phyloP scores from a whole-genome alignment of 1,140 invertebrate species.

The Solenopsis fugax region DNA sequence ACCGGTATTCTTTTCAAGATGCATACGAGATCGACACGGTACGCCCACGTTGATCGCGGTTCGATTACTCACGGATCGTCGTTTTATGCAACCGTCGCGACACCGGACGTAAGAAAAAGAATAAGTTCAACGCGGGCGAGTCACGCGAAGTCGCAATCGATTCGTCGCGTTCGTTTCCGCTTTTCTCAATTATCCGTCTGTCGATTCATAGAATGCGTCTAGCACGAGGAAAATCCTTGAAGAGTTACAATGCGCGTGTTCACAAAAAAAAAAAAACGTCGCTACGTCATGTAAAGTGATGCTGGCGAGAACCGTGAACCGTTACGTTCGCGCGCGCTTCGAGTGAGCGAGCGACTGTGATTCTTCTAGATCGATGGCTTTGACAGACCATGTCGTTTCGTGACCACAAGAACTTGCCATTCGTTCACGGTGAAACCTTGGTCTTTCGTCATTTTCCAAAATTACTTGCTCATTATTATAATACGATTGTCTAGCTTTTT shows the following conservation, averaged over 20 bases:
- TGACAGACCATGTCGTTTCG: background rate
- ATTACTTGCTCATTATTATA: constrained; percentile 3
- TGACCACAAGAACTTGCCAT: background rate
- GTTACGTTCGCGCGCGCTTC: background rate
- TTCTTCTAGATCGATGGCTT: constrained; percentile 5
- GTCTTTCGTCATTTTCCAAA: background rate
- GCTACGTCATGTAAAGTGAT: background rate
- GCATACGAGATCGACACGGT: constrained; percentile 25
- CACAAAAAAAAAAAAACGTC: background rate
- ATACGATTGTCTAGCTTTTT: background rate
- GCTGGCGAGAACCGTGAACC: background rate
- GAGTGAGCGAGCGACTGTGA: background rate
- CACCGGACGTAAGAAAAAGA: background rate
- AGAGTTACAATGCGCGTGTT: too few relatives aligned
- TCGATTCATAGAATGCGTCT: background rate
- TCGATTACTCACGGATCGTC: constrained; percentile 1
- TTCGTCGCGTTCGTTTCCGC: background rate
- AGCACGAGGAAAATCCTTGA: constrained; percentile 22
- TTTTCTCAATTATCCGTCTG: background rate
- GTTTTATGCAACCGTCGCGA: constrained; percentile 6
- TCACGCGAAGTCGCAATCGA: constrained; percentile 18
- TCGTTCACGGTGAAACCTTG: background rate
- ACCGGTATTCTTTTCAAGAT: constrained; percentile 19
- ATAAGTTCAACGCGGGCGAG: background rate
- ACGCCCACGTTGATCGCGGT: background rate